These are phyloP conservation scores for Andrena hattorfiana DNA, from an alignment of 2,888 invertebrate genomes.

Conservation along the genomic window DNA sequence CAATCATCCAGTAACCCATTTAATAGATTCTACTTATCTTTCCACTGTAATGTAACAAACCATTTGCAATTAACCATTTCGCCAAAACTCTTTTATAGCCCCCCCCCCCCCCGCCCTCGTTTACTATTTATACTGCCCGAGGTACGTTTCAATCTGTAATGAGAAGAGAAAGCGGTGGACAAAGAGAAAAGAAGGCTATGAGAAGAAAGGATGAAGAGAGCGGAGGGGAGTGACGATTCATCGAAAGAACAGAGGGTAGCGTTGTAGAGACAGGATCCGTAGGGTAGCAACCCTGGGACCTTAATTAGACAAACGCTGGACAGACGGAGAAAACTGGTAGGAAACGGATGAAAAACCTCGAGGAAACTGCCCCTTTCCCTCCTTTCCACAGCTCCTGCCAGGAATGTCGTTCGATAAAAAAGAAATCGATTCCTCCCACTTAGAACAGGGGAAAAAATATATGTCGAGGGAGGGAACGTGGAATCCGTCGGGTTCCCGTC, in stretches of 20 bases:
- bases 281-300: conserved; percentile 20
- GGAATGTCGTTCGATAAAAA: conserved; percentile 51
- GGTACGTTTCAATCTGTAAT: background rate
- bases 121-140: no score
- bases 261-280: background rate
- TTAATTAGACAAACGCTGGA: conserved; percentile 45
- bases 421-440: conserved; percentile 48
- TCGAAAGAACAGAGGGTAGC: background rate
- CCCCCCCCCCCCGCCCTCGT: no score
- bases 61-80: no score
- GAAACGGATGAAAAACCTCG: conserved; percentile 19
- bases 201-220: background rate
- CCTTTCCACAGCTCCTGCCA: background rate
- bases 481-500: conserved; percentile 2
- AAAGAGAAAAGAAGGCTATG: background rate
- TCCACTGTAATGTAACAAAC: no score
- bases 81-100: no score
- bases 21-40: no score
- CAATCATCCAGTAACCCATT: no score
- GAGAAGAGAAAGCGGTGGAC: background rate
- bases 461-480: background rate
- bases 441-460: conserved; percentile 26
- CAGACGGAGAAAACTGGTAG: background rate
- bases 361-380: conserved; percentile 19
- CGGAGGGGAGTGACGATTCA: conserved; percentile 7